A percentile compares a stretch with the other conserved stretches of the same genome.
phyloP scores from a whole-genome alignment of 2,113 vertebrate genomes.

The Danionella cerebrum region DNA sequence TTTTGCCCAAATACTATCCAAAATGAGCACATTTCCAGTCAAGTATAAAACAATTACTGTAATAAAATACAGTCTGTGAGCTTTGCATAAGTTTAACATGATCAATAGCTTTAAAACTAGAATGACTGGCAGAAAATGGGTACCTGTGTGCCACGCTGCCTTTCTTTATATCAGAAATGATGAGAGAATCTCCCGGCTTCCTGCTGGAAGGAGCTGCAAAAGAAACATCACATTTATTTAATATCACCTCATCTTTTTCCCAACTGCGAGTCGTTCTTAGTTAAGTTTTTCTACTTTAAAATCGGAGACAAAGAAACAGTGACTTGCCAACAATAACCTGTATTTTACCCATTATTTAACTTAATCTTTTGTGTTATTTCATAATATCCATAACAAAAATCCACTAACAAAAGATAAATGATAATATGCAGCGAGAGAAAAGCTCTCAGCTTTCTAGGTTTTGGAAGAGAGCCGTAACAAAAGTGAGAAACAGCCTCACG shows the following conservation, averaged over 20 bases:
- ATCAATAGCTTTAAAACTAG: background rate
- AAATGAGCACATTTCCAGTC: too few species aligned
- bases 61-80: too few species aligned
- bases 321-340: background rate
- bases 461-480: background rate
- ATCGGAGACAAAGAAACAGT: too few species aligned
- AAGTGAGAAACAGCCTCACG: background rate
- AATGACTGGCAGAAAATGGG: background rate
- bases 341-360: too few species aligned
- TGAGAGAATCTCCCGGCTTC: constrained; percentile 88
- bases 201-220: constrained; percentile 87
- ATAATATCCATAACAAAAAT: too few species aligned
- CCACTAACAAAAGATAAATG: too few species aligned
- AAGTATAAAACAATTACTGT: too few species aligned
- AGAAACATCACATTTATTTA: background rate
- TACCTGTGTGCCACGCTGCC: constrained; percentile 98
- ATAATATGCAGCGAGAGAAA: too few species aligned
- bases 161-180: constrained; percentile 99
- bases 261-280: background rate
- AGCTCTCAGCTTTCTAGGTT: background rate
- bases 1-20: too few species aligned
- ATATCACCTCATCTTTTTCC: background rate
- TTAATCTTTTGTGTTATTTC: too few species aligned
- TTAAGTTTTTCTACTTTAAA: background rate
- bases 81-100: background rate